Evolutionary conservation across 1,140 invertebrate species (phyloP).

Genomic region (Aphaenogaster floridana): DNA sequence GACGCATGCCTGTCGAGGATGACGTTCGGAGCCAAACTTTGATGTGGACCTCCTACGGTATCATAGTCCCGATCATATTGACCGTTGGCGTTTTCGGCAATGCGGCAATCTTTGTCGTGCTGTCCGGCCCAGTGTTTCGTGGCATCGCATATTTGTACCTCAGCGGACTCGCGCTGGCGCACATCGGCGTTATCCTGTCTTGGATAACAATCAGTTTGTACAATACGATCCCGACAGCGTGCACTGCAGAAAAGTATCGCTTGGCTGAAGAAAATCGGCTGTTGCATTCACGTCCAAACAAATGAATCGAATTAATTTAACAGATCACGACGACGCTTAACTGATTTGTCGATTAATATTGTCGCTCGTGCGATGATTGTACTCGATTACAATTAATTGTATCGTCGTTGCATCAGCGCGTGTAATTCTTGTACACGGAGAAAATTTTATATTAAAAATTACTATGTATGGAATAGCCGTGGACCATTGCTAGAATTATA

Average conservation of each 20-base stretch:
- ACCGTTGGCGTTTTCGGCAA: constrained; percentile 64
- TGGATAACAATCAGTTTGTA: constrained; percentile 71
- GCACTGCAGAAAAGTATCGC: not conserved
- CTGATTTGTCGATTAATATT: not conserved
- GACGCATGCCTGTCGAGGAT: not conserved
- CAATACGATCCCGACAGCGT: not conserved
- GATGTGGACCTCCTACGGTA: constrained; percentile 48
- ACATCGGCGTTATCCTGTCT: constrained; percentile 59
- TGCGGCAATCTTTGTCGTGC: constrained; percentile 50
- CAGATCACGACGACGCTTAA: not conserved
- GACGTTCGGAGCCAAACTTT: constrained; percentile 28
- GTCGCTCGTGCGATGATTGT: not conserved
- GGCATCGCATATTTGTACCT: constrained; percentile 67
- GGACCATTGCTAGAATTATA: too few species aligned
- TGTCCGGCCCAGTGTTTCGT: constrained; percentile 62
- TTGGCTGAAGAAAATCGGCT: not conserved
- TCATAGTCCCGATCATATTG: constrained; percentile 65
- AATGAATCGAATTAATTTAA: not conserved
- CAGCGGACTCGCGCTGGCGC: constrained; percentile 63
- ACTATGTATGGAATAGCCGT: too few species aligned
- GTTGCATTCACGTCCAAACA: not conserved
- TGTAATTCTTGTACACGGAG: not conserved
- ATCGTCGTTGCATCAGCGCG: not conserved
- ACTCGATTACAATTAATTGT: not conserved
- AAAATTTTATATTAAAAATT: too few species aligned